These are phyloP conservation scores for Cichlasoma orientale DNA, from an alignment of 2,797 vertebrate species.

Conservation along the genomic window DNA sequence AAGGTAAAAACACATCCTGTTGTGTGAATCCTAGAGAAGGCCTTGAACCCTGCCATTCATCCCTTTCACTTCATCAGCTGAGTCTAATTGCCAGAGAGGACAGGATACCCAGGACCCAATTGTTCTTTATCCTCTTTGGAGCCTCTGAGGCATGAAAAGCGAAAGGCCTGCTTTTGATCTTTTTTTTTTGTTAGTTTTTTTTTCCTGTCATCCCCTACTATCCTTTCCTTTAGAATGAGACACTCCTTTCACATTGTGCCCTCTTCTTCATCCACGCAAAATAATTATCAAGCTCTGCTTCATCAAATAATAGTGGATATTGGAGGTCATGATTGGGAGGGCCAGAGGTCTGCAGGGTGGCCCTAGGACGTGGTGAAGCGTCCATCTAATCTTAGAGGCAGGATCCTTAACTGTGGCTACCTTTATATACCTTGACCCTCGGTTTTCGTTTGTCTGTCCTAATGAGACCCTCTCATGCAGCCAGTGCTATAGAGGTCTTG, in stretches of 20 bases:
- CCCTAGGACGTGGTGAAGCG: constrained; percentile 79
- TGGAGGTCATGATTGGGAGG: constrained; percentile 94
- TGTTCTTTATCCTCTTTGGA: constrained; percentile 99
- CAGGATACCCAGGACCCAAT: constrained; percentile 97
- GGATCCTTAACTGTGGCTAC: constrained; percentile 92
- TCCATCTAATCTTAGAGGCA: constrained; percentile 90
- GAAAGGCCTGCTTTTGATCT: constrained; percentile 97
- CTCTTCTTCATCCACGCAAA: constrained; percentile 94
- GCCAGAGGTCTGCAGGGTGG: constrained; percentile 89
- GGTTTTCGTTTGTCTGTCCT: constrained; percentile 94
- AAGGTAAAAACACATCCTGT: constrained; percentile 90
- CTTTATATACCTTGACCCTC: constrained; percentile 98
- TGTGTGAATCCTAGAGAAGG: constrained; percentile 97
- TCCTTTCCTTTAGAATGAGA: constrained; percentile 92
- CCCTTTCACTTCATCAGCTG: constrained; percentile 99
- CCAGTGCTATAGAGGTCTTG: constrained; percentile 81
- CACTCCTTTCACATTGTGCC: constrained; percentile 90
- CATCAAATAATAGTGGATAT: constrained; percentile 96
- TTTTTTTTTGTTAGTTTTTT: constrained; percentile 80
- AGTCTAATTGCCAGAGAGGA: constrained; percentile 99
- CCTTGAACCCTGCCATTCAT: constrained; percentile 99
- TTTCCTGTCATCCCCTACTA: constrained; percentile 84
- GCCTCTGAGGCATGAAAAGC: constrained; percentile 99
- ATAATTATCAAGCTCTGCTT: constrained; percentile 99
- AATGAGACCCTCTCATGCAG: constrained; percentile 90